A percentile compares a stretch with the other conserved stretches of the same genome.
These are phyloP conservation scores for Pagrus major DNA, from an alignment of 2,113 vertebrate genomes.

Conservation along the genomic window DNA sequence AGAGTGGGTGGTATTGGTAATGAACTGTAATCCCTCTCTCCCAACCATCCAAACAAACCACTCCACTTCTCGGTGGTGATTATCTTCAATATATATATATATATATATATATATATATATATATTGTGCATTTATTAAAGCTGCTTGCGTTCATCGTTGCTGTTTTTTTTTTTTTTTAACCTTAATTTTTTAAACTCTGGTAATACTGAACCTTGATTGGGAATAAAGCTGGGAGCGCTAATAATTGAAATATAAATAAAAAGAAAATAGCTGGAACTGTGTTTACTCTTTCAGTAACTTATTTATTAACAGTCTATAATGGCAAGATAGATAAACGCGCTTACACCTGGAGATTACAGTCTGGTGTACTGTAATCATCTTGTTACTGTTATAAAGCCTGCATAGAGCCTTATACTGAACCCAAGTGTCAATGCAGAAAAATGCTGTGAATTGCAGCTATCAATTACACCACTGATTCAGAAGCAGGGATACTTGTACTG, in stretches of 20 bases:
- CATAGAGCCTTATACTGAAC: neutral
- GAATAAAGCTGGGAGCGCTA: no score
- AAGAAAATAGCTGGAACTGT: neutral
- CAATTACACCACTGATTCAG: neutral
- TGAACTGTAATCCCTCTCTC: conserved; percentile 57
- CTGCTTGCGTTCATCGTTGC: neutral
- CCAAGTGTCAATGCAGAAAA: neutral
- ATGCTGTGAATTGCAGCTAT: neutral
- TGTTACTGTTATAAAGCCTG: neutral
- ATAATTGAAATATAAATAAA: neutral
- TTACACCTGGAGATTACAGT: neutral
- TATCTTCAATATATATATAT: neutral
- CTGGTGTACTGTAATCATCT: no score
- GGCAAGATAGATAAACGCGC: neutral
- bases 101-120: neutral
- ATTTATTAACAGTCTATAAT: neutral
- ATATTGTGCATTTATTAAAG: conserved; percentile 1
- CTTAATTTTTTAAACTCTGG: no score
- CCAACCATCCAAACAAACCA: conserved; percentile 37
- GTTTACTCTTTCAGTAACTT: neutral
- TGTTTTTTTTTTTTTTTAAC: neutral
- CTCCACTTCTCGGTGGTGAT: conserved; percentile 3
- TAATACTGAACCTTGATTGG: neutral
- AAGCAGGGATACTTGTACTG: neutral
- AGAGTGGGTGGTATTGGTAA: conserved; percentile 52